phyloP scores from a whole-genome alignment of 2,888 invertebrate species.

The Megaustenia siamemsis region DNA sequence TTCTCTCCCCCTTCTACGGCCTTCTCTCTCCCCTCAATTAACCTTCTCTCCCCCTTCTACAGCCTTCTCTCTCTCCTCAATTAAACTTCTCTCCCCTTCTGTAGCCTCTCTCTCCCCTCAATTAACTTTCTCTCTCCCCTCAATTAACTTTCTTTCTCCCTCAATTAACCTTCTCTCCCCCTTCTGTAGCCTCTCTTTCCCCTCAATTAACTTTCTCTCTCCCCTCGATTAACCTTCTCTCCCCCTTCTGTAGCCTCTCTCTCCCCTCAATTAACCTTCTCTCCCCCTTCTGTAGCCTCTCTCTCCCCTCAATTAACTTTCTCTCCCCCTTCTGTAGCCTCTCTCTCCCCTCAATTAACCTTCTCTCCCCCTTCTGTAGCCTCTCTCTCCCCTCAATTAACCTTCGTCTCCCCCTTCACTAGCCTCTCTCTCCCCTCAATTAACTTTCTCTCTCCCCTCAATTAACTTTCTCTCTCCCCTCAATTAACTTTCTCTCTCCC shows the following conservation, averaged over 20 bases:
- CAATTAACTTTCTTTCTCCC: not conserved
- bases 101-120: not conserved
- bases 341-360: not conserved
- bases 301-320: not conserved
- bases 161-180: not conserved
- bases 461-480: not conserved
- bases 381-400: slow-evolving; percentile 7
- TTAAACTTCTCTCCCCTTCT: not conserved
- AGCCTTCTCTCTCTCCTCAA: not conserved
- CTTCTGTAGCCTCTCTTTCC: not conserved
- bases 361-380: not conserved
- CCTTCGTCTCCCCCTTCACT: too few species aligned
- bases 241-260: not conserved
- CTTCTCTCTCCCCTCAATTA: not conserved
- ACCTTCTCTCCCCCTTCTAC: not conserved
- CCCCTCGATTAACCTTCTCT: not conserved
- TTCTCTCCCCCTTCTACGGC: not conserved
- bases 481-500: not conserved
- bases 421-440: not conserved
- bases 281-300: too few species aligned
- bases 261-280: not conserved
- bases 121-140: not conserved
- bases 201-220: not conserved
- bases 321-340: not conserved
- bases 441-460: not conserved